phyloP scores from a whole-genome alignment of 2,797 vertebrate genomes.

The Furcifer pardalis region DNA sequence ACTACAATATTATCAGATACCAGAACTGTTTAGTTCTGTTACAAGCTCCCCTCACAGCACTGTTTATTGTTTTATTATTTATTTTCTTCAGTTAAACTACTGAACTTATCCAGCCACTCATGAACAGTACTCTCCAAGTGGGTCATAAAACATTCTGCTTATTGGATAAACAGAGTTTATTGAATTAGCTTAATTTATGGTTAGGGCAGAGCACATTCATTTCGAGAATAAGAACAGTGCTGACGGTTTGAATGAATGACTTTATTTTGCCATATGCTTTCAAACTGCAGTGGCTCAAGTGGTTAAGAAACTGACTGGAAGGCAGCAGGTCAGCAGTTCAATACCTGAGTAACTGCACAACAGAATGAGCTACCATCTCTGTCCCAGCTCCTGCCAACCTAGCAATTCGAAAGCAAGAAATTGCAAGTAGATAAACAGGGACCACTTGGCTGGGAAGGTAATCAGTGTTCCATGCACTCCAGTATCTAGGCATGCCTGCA shows the following conservation, averaged over 20 bases:
- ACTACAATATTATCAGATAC: not conserved
- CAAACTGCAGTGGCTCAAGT: no score
- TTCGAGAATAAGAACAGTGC: not conserved
- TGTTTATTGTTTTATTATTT: not conserved
- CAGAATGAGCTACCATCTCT: no score
- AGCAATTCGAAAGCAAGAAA: no score
- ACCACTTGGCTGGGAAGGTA: no score
- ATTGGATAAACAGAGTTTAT: not conserved
- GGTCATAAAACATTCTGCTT: not conserved
- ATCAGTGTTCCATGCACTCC: no score
- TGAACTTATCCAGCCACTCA: not conserved
- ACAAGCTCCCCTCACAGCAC: not conserved
- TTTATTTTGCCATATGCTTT: not conserved
- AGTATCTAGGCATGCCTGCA: no score
- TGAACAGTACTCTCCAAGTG: not conserved
- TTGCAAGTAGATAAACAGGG: no score
- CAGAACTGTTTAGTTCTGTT: not conserved
- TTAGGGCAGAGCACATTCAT: not conserved
- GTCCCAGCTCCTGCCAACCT: no score
- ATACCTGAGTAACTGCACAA: no score
- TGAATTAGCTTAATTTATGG: no score
- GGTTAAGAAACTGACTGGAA: no score
- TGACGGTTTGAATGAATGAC: not conserved
- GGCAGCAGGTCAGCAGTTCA: no score
- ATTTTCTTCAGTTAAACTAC: not conserved